Conservation (phyloP, 1,140 invertebrate genomes). For the Amphibalanus amphitrite region DNA sequence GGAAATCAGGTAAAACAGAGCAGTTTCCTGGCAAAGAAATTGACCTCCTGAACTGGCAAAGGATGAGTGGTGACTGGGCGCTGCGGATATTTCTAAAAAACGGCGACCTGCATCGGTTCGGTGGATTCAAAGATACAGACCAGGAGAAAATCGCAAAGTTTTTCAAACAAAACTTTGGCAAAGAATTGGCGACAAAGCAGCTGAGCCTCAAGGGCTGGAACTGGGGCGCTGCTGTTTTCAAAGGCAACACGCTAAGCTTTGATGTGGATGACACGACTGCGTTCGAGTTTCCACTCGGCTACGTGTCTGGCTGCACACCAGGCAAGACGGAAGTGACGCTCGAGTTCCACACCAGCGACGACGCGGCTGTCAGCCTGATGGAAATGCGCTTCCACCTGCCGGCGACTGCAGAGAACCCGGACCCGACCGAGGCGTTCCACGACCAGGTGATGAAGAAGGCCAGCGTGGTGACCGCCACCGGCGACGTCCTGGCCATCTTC, state of each 20-base stretch:
- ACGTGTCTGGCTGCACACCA: conserved; percentile 92
- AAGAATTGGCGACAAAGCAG: conserved; percentile 77
- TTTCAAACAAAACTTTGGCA: conserved; percentile 63
- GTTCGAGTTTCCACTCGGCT: conserved; percentile 89
- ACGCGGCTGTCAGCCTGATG: conserved; percentile 86
- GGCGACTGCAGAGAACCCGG: conserved; percentile 56
- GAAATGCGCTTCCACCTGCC: conserved; percentile 98
- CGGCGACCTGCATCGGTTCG: conserved; percentile 76
- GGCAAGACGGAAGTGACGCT: conserved; percentile 97
- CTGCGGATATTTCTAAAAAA: conserved; percentile 78
- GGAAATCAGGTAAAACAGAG: conserved; percentile 90
- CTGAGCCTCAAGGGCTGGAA: conserved; percentile 96
- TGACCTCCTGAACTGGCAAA: conserved; percentile 79
- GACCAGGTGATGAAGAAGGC: conserved; percentile 87
- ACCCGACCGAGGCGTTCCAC: conserved; percentile 88
- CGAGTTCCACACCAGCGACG: conserved; percentile 98
- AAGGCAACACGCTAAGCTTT: conserved; percentile 79
- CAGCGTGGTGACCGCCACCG: conserved; percentile 90
- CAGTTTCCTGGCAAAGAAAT: conserved; percentile 69
- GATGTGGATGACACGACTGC: conserved; percentile 72
- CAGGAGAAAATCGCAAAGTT: conserved; percentile 44
- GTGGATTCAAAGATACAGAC: conserved; percentile 75
- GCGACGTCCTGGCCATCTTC: conserved; percentile 94
- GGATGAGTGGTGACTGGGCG: conserved; percentile 74
- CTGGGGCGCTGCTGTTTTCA: conserved; percentile 91